A percentile compares a stretch with the other conserved stretches of the same genome.
Evolutionary conservation across 1,140 invertebrate genomes (phyloP).

Genomic region (Acromyrmex echinatior): DNA sequence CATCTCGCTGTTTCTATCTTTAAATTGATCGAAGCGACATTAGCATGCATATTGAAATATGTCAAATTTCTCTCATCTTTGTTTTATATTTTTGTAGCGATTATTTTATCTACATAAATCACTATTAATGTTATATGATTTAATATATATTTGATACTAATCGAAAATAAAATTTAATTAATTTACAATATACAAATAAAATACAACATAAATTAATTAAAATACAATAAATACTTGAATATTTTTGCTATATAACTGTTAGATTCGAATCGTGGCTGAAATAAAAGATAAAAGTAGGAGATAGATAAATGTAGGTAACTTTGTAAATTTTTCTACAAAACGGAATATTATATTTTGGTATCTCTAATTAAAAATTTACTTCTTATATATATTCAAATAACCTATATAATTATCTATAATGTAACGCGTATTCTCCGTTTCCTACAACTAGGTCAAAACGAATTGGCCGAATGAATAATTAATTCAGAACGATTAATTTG

Average conservation of each 20-base stretch:
- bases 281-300: neutral
- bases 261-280: neutral
- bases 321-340: neutral
- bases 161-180: neutral
- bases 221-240: neutral
- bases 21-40: conserved; percentile 1
- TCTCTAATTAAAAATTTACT: neutral
- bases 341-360: neutral
- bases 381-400: neutral
- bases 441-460: conserved; percentile 35
- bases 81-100: neutral
- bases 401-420: conserved; percentile 7
- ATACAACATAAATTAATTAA: neutral
- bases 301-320: neutral
- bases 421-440: neutral
- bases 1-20: neutral
- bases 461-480: conserved; percentile 34
- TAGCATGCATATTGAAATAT: neutral
- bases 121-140: conserved; percentile 3
- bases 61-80: neutral
- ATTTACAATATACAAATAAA: neutral
- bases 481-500: conserved; percentile 45
- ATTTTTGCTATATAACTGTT: neutral
- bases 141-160: neutral
- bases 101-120: neutral